Percentiles rank a stretch among this genome's conserved stretches.
Evolutionary conservation across 2,888 invertebrate genomes (phyloP).

Genomic region (Leucoptera coffeella): DNA sequence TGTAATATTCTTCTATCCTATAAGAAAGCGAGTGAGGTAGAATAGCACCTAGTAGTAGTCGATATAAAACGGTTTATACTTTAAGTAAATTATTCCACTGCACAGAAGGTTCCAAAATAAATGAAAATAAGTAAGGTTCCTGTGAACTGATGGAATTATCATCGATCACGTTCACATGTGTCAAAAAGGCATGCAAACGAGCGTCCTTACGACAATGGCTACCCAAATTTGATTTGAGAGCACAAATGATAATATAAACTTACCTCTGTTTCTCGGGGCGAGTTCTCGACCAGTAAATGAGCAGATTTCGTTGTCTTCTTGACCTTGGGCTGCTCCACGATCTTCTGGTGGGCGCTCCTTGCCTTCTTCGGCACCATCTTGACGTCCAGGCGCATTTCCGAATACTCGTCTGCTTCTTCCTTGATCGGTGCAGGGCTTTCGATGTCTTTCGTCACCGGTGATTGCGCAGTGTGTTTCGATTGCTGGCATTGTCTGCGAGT

Average conservation of each 20-base stretch:
- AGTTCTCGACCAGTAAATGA: conserved; percentile 26
- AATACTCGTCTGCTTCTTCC: conserved; percentile 6
- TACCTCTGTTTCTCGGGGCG: conserved; percentile 14
- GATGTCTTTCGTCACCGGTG: background rate
- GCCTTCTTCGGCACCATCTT: conserved; percentile 27
- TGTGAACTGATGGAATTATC: too few relatives aligned
- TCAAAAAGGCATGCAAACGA: too few relatives aligned
- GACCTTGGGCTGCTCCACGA: conserved; percentile 14
- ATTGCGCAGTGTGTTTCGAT: background rate
- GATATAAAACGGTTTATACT: too few relatives aligned
- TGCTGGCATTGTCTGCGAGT: conserved; percentile 11
- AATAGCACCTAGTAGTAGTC: too few relatives aligned
- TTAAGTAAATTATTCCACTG: too few relatives aligned
- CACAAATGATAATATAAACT: conserved; percentile 14
- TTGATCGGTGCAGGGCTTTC: conserved; percentile 4
- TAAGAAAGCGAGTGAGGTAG: too few relatives aligned
- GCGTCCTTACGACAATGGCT: too few relatives aligned
- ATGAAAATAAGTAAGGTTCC: too few relatives aligned
- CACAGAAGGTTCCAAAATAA: too few relatives aligned
- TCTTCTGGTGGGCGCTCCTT: conserved; percentile 25
- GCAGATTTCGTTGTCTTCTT: conserved; percentile 36
- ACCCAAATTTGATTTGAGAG: conserved; percentile 8
- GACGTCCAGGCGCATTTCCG: conserved; percentile 13
- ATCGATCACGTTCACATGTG: too few relatives aligned
- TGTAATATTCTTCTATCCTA: background rate